Base-by-base conservation (phyloP, 2,888 invertebrate species). In the Dicyrtomina minuta region DNA sequence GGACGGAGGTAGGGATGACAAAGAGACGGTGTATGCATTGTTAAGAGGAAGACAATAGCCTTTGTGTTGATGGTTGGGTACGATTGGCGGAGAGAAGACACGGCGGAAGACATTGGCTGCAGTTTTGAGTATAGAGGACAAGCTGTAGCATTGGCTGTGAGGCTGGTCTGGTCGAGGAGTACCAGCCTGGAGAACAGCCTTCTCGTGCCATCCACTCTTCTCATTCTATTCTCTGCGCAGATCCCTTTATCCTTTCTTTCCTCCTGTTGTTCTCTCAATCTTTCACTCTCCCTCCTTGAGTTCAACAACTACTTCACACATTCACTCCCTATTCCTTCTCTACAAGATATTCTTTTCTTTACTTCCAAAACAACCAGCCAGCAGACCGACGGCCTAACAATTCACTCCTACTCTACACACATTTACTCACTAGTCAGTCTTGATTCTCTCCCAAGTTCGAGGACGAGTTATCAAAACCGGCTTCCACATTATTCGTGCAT, bases 191-290 rank as follows among this genome's bases (percentile, higher is more conserved):
- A 65, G 65, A 70, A 59, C 62, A 70, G 49, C 68, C 72, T 66
- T 56, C 66, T 56, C 61, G 1, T 64, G 5, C 68, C 6, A 24
- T 66, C 58, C 49, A 39, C 53, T 64, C 41, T 66, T 43, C 64
- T 51, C 22, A 46, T 49, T 62, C 66, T 68, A 70, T 68, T 68
- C 71, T 68, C 65, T 72, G 72, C 72, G 72, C 72, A 72, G 72
- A 70, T 67, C 65, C 70, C 67, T 70, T 72, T 70, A 68, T 72
- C 65, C 64, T 68, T 69, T 65, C 49, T 67, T 70, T 58, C 55
- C 64, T 70, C 59, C 60, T 60, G 67, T 72, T 72, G 72, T 72
- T 70, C 60, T 72, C 70, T 43, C 59, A 39, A 49, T 49, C 22
- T 26, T 66, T 41, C 53, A 46, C 33, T 33, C 33, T 17, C 43